Evolutionary conservation across 1,140 invertebrate species (phyloP).

Genomic region (Harpegnathos saltator): DNA sequence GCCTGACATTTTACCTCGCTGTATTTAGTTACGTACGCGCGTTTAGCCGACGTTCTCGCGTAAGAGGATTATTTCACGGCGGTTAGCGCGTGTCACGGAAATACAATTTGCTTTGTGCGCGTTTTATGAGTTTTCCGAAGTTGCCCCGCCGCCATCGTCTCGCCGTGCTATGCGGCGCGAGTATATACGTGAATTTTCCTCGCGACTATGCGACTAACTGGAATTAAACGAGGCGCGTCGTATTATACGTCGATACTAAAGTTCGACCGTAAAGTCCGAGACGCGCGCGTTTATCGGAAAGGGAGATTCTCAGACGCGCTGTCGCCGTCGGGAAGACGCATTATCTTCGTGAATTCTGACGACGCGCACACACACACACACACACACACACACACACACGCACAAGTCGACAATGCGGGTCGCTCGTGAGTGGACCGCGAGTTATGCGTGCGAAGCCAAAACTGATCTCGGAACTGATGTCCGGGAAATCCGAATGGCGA

Average conservation of each 20-base stretch:
- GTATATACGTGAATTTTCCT: too few relatives aligned
- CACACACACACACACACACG: too few relatives aligned
- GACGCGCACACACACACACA: not conserved
- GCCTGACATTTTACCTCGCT: not conserved
- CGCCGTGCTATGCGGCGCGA: too few relatives aligned
- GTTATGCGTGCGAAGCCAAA: constrained; percentile 29
- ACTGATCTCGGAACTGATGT: constrained; percentile 15
- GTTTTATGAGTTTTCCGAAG: constrained; percentile 72
- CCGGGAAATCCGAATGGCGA: constrained; percentile 44
- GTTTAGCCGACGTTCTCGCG: constrained; percentile 48
- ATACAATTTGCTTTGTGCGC: constrained; percentile 65
- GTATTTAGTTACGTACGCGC: constrained; percentile 15
- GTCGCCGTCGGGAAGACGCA: not conserved
- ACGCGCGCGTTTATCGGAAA: not conserved
- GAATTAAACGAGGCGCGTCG: too few relatives aligned
- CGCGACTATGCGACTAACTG: too few relatives aligned
- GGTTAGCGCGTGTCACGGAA: constrained; percentile 57
- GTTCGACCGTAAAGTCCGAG: not conserved
- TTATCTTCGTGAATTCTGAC: not conserved
- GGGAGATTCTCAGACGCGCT: not conserved
- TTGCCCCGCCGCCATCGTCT: constrained; percentile 51
- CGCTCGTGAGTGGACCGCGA: constrained; percentile 13
- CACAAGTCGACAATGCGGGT: constrained; percentile 2
- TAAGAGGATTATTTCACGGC: constrained; percentile 77
- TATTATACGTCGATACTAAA: not conserved